These are phyloP conservation scores for Zaprionus africanus DNA, from an alignment of 1,140 invertebrate genomes.

Conservation along the genomic window DNA sequence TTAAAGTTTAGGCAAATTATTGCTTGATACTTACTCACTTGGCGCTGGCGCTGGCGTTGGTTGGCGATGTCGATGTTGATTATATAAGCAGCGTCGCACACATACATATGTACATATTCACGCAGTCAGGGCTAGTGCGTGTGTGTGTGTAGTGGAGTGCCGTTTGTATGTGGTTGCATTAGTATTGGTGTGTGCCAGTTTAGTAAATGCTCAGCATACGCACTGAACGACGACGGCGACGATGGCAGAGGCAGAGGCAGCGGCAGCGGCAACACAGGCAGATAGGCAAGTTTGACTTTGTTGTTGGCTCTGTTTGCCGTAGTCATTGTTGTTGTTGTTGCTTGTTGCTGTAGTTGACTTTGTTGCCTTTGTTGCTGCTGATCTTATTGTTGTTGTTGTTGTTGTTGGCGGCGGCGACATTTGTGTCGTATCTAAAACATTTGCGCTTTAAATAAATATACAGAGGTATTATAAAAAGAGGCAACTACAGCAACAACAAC, in stretches of 20 bases:
- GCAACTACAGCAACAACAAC: constrained; percentile 33
- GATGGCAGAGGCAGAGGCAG: constrained; percentile 11
- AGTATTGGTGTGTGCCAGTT: constrained; percentile 73
- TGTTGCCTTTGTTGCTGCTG: constrained; percentile 20
- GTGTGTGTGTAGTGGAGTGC: constrained; percentile 19
- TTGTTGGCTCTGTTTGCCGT: constrained; percentile 65
- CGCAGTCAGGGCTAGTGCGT: constrained; percentile 35
- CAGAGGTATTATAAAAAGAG: constrained; percentile 74
- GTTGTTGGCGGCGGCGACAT: constrained; percentile 44
- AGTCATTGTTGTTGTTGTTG: constrained; percentile 41
- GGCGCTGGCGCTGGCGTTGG: constrained; percentile 9
- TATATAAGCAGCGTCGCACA: constrained; percentile 66
- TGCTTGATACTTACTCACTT: constrained; percentile 64
- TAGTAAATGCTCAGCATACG: constrained; percentile 77
- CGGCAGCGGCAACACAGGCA: constrained; percentile 36
- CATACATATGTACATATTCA: constrained; percentile 7
- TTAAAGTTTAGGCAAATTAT: constrained; percentile 72
- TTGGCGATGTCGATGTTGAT: constrained; percentile 50
- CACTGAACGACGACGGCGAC: constrained; percentile 48
- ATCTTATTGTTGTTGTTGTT: constrained; percentile 27
- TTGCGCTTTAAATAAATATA: constrained; percentile 83
- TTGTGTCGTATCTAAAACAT: constrained; percentile 82
- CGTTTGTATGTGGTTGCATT: constrained; percentile 36
- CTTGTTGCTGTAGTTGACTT: constrained; percentile 24
- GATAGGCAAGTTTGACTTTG: constrained; percentile 77